phyloP scores from a whole-genome alignment of 1,140 invertebrate genomes.

The Drosophila pectinifera region DNA sequence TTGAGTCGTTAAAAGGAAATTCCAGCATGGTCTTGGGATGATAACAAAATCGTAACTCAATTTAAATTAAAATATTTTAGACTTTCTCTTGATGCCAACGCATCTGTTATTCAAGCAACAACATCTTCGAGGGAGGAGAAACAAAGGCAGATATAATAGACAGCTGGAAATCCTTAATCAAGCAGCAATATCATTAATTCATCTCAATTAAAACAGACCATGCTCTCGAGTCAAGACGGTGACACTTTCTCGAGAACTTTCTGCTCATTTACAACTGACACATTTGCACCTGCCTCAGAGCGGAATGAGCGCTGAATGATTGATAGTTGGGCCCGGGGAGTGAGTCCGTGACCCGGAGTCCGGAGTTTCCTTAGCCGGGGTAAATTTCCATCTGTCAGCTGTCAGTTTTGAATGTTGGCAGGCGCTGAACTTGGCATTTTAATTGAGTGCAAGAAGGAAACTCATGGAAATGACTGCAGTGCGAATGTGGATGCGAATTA shows the following conservation, averaged over 20 bases:
- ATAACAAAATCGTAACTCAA: constrained; percentile 22
- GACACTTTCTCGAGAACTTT: constrained; percentile 45
- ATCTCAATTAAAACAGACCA: constrained; percentile 34
- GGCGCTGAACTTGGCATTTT: constrained; percentile 77
- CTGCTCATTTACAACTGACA: constrained; percentile 52
- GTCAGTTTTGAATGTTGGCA: constrained; percentile 68
- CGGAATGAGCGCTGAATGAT: constrained; percentile 48
- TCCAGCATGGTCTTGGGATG: background rate
- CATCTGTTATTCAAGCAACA: constrained; percentile 22
- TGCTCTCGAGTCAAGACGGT: constrained; percentile 17
- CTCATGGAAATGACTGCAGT: constrained; percentile 25
- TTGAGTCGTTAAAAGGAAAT: background rate
- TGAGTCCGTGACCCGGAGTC: constrained; percentile 50
- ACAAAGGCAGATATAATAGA: no score
- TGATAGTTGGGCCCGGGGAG: constrained; percentile 48
- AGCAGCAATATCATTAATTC: constrained; percentile 38
- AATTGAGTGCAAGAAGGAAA: constrained; percentile 63
- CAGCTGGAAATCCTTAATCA: constrained; percentile 21
- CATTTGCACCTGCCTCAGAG: constrained; percentile 62
- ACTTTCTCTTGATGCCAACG: background rate
- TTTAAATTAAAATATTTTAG: background rate
- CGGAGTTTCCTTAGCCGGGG: constrained; percentile 30
- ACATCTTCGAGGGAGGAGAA: background rate
- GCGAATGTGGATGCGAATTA: constrained; percentile 43
- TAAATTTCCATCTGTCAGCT: constrained; percentile 71